phyloP scores from a whole-genome alignment of 1,140 invertebrate genomes.

The Pantala flavescens region DNA sequence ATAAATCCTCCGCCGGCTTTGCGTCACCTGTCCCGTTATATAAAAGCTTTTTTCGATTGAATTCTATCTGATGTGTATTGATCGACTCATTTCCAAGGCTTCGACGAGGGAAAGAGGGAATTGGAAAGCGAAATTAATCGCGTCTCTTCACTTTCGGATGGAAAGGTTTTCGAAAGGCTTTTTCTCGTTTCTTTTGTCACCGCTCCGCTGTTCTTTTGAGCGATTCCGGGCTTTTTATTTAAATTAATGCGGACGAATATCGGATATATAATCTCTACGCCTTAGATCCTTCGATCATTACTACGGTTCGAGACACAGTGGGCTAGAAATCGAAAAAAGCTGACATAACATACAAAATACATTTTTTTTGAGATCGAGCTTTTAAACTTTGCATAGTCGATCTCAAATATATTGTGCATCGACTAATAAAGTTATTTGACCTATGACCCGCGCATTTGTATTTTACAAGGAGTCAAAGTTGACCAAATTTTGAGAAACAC shows the following conservation, averaged over 20 bases:
- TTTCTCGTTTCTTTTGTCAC: slow-evolving; percentile 2
- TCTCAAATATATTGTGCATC: too few relatives aligned
- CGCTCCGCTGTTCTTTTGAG: not conserved
- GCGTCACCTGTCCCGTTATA: slow-evolving; percentile 3
- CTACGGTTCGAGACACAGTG: too few relatives aligned
- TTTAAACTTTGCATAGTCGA: too few relatives aligned
- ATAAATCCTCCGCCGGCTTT: not conserved
- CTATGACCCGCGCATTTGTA: too few relatives aligned
- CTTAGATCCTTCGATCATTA: too few relatives aligned
- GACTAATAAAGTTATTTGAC: too few relatives aligned
- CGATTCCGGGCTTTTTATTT: not conserved
- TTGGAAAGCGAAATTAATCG: slow-evolving; percentile 7
- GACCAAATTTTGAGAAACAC: too few relatives aligned
- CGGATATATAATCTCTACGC: not conserved
- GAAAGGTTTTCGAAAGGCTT: not conserved
- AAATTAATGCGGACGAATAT: not conserved
- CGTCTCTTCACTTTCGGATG: not conserved
- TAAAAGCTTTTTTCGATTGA: slow-evolving; percentile 5
- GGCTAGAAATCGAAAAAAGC: too few relatives aligned
- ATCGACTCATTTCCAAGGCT: not conserved
- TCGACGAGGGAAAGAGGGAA: not conserved
- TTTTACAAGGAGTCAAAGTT: too few relatives aligned
- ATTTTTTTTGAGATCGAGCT: too few relatives aligned
- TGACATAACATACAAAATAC: too few relatives aligned
- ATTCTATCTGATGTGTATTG: slow-evolving; percentile 7